A percentile compares a stretch with the other conserved stretches of the same genome.
Conservation (phyloP, 2,888 invertebrate species). For the Terebella lapidaria region DNA sequence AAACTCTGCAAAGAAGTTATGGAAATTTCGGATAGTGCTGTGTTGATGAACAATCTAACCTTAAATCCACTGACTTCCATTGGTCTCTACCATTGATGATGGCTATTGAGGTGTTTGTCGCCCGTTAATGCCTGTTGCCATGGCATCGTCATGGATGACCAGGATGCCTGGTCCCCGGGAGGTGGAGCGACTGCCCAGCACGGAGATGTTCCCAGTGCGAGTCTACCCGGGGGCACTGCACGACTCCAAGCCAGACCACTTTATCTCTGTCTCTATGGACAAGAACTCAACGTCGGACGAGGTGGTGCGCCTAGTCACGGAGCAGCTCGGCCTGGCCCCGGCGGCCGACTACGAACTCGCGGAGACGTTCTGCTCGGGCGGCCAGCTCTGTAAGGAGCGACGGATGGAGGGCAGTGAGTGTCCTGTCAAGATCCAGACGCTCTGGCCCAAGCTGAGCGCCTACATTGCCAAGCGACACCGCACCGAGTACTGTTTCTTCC, state of each 20-base stretch:
- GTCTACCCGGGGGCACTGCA: conserved; percentile 41
- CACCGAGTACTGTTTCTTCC: conserved; percentile 68
- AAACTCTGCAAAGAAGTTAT: no score
- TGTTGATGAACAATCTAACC: no score
- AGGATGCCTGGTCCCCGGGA: background rate
- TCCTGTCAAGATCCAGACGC: conserved; percentile 56
- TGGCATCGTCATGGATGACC: background rate
- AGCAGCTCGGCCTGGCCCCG: conserved; percentile 34
- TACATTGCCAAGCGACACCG: conserved; percentile 21
- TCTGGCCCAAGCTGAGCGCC: conserved; percentile 53
- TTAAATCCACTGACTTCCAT: no score
- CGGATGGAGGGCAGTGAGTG: conserved; percentile 68
- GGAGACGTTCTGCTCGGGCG: conserved; percentile 78
- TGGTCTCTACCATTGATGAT: no score
- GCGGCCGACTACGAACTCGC: conserved; percentile 41
- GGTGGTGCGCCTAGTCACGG: conserved; percentile 38
- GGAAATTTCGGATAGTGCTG: no score
- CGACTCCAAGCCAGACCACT: conserved; percentile 35
- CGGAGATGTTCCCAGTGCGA: conserved; percentile 44
- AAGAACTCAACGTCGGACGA: conserved; percentile 60
- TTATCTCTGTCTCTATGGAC: conserved; percentile 40
- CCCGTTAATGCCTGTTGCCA: background rate
- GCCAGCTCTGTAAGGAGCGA: conserved; percentile 87
- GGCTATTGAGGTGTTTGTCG: no score
- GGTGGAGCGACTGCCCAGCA: background rate